A percentile compares a stretch with the other conserved stretches of the same genome.
These are phyloP conservation scores for Clytia hemisphaerica DNA, from an alignment of 30 jellyfish, hydroid and myxozoan species.

Conservation along the genomic window DNA sequence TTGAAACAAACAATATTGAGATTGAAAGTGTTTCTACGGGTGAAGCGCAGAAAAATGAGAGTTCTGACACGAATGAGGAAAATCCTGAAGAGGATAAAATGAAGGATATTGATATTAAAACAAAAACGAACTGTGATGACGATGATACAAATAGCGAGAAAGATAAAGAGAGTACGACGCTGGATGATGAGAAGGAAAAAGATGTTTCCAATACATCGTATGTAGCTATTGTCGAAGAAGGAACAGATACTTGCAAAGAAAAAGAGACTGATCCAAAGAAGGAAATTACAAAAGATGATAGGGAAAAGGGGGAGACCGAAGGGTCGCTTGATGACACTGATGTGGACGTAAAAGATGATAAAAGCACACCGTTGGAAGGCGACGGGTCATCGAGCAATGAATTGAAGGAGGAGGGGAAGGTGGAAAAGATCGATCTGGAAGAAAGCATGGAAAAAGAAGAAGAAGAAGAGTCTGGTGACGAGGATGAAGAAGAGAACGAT, in stretches of 20 bases:
- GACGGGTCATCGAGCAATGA: too few species aligned
- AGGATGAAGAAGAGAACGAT: slow-evolving; percentile 3
- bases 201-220: neutral
- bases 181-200: neutral
- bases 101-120: neutral
- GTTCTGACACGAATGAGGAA: neutral
- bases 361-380: too few species aligned
- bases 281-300: neutral
- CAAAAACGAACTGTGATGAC: neutral
- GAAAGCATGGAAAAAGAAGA: too few species aligned
- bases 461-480: slow-evolving; percentile 2
- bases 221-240: neutral
- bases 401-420: too few species aligned
- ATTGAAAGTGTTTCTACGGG: neutral
- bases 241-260: neutral
- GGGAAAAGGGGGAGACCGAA: too few species aligned
- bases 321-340: too few species aligned
- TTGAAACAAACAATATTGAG: neutral
- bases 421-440: too few species aligned
- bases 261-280: neutral
- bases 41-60: neutral
- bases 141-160: neutral
- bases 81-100: neutral
- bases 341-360: too few species aligned
- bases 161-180: neutral